Evolutionary conservation across 2,797 vertebrate species (phyloP).

Genomic region (Melanotaenia maccullochi): DNA sequence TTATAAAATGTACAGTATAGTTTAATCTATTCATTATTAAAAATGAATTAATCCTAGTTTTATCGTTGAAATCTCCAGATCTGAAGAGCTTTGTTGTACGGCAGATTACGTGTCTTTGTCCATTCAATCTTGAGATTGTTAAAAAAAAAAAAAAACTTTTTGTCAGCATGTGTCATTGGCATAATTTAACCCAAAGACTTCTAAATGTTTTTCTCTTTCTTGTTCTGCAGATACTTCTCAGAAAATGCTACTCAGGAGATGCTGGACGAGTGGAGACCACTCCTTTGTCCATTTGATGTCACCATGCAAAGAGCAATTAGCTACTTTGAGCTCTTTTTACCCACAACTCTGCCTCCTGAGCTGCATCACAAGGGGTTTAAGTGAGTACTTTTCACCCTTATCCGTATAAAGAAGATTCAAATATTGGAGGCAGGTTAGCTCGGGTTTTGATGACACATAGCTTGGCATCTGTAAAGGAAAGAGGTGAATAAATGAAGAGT

Average conservation of each 20-base stretch:
- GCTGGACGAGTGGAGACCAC: conserved; percentile 95
- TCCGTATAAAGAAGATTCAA: not conserved
- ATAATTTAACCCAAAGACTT: not conserved
- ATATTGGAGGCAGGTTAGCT: conserved; percentile 3
- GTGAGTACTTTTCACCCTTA: conserved; percentile 77
- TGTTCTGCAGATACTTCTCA: conserved; percentile 89
- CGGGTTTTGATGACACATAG: conserved; percentile 8
- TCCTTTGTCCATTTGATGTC: conserved; percentile 97
- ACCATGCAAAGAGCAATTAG: conserved; percentile 98
- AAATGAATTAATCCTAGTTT: not conserved
- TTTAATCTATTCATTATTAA: not conserved
- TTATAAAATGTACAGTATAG: not conserved
- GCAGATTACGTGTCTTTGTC: not conserved
- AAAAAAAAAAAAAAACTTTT: not conserved
- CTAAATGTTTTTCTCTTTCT: conserved; percentile 11
- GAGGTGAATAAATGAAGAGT: conserved; percentile 20
- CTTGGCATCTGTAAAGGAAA: not conserved
- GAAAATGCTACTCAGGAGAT: conserved; percentile 92
- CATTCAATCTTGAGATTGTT: conserved; percentile 11
- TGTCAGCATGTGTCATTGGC: not conserved
- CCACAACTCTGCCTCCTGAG: conserved; percentile 93
- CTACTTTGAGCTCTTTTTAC: conserved; percentile 96
- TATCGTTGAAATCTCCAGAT: not conserved
- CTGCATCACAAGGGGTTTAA: conserved; percentile 95
- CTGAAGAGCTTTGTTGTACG: not conserved